Conservation (phyloP, 2,113 vertebrate species). For the Carlito syrichta region DNA sequence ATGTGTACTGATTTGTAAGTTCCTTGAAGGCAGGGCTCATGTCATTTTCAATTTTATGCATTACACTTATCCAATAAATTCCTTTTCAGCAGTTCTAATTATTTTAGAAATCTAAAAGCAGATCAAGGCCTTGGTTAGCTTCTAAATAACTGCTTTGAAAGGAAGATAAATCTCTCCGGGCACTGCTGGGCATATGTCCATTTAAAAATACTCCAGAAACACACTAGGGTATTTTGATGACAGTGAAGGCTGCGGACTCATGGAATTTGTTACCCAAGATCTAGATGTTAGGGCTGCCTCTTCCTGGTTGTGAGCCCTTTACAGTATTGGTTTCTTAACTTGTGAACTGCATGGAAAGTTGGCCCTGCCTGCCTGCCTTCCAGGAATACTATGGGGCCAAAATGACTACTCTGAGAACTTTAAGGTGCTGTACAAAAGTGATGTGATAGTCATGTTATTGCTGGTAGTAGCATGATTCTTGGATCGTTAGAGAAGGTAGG, state of each 20-base stretch:
- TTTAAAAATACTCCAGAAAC: neutral
- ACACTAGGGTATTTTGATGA: neutral
- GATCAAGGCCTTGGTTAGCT: neutral
- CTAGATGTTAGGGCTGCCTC: neutral
- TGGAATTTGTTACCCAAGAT: neutral
- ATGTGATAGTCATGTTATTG: neutral
- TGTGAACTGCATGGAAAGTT: neutral
- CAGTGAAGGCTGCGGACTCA: neutral
- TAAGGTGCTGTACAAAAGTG: neutral
- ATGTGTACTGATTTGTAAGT: neutral
- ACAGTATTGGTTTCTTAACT: neutral
- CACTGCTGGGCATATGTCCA: neutral
- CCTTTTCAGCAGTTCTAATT: neutral
- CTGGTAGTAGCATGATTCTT: neutral
- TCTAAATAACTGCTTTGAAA: neutral
- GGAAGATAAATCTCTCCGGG: neutral
- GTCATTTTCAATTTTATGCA: neutral
- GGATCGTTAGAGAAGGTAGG: neutral
- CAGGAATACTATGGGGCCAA: neutral
- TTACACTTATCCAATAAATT: neutral
- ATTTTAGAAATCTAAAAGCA: neutral
- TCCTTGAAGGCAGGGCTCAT: neutral
- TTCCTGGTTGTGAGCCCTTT: neutral
- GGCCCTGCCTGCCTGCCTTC: neutral
- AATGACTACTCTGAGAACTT: neutral